Evolutionary conservation across 2,113 vertebrate genomes (phyloP).

Genomic region (Hypocryptadius cinnamomeus): DNA sequence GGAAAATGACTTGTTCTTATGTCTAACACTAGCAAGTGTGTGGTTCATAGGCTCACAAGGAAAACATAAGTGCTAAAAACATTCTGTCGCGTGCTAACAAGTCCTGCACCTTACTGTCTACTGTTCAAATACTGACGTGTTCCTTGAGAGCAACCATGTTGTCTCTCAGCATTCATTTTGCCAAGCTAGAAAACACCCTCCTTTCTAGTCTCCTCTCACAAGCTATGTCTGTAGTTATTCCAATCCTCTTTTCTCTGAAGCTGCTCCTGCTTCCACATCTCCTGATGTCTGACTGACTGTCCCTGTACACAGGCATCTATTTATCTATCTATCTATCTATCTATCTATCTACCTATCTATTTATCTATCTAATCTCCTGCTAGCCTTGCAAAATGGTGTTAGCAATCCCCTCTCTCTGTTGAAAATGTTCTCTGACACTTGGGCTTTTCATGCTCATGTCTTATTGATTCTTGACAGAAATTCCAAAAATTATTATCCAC

Average conservation of each 20-base stretch:
- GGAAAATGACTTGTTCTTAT: background rate
- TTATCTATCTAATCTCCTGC: background rate
- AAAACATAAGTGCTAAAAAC: background rate
- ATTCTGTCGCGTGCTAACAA: background rate
- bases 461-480: background rate
- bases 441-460: background rate
- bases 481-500: background rate
- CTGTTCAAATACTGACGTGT: background rate
- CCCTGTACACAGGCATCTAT: background rate
- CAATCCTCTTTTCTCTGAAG: background rate
- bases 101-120: background rate
- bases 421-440: background rate
- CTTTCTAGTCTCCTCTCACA: background rate
- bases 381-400: background rate
- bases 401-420: background rate
- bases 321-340: background rate
- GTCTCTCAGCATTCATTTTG: background rate
- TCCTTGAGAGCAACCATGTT: background rate
- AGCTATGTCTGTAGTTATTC: background rate
- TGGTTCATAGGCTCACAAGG: background rate
- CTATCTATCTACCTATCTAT: background rate
- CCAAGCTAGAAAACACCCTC: background rate
- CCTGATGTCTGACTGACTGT: background rate
- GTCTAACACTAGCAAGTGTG: background rate
- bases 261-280: background rate